Conservation (phyloP, 1,140 invertebrate species). For the Halesus radiatus region DNA sequence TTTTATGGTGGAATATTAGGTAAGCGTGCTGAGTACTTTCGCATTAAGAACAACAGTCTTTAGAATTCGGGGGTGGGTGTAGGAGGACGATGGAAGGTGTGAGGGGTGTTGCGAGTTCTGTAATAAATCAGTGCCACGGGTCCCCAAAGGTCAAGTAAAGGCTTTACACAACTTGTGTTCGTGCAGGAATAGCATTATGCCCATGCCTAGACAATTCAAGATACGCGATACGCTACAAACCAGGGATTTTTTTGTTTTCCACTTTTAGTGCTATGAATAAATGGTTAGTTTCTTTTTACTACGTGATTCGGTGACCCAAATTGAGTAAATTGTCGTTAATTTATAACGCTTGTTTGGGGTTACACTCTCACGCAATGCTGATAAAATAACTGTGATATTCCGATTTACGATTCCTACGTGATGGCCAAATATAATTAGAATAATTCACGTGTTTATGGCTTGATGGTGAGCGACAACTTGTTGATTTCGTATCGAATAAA, state of each 20-base stretch:
- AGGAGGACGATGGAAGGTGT: neutral
- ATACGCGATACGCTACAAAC: conserved; percentile 1
- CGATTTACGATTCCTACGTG: conserved; percentile 14
- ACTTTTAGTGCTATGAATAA: conserved; percentile 1
- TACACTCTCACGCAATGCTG: conserved; percentile 2
- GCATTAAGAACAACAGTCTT: too few relatives aligned
- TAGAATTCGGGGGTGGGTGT: too few relatives aligned
- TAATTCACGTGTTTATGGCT: conserved; percentile 19
- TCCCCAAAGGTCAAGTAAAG: conserved; percentile 14
- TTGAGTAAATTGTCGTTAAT: conserved; percentile 31
- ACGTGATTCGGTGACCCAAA: conserved; percentile 6
- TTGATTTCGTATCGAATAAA: conserved; percentile 2
- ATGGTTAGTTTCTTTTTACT: conserved; percentile 21
- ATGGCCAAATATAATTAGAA: conserved; percentile 25
- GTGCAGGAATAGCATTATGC: conserved; percentile 16
- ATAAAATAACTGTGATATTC: neutral
- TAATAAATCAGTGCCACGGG: conserved; percentile 18
- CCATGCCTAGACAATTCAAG: conserved; percentile 4
- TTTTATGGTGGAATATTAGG: too few relatives aligned
- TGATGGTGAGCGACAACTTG: conserved; percentile 23
- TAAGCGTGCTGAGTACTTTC: too few relatives aligned
- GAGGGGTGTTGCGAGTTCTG: neutral
- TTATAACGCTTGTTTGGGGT: conserved; percentile 15
- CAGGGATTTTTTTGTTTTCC: neutral
- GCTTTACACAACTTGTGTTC: conserved; percentile 2